Evolutionary conservation across 2,888 invertebrate genomes (phyloP).

Genomic region (Zelleria hepariella): DNA sequence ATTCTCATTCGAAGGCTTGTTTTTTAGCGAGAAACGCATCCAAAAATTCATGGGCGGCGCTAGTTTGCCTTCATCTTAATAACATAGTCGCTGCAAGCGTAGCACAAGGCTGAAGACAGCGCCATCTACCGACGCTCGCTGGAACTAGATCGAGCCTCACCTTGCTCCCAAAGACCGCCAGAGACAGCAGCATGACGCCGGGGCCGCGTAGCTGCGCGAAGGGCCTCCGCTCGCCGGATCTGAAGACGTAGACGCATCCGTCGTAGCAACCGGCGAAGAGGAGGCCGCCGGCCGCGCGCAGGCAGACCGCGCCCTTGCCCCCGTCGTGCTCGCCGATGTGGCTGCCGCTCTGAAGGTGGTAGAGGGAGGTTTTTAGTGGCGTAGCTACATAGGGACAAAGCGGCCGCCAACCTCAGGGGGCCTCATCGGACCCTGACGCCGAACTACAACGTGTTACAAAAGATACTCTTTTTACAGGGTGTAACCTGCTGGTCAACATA

Average conservation of each 20-base stretch:
- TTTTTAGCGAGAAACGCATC: too few relatives aligned
- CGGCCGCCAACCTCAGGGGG: too few relatives aligned
- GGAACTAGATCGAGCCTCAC: slow-evolving; percentile 36
- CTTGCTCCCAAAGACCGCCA: slow-evolving; percentile 76
- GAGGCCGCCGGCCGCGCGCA: slow-evolving; percentile 75
- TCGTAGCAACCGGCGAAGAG: slow-evolving; percentile 83
- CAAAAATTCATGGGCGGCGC: too few relatives aligned
- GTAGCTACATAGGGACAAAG: too few relatives aligned
- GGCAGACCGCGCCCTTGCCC: slow-evolving; percentile 81
- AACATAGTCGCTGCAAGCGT: too few relatives aligned
- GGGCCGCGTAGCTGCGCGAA: slow-evolving; percentile 78
- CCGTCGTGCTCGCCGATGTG: slow-evolving; percentile 72
- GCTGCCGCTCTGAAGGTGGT: slow-evolving; percentile 76
- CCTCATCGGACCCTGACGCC: too few relatives aligned
- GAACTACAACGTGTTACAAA: too few relatives aligned
- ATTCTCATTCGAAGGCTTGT: too few relatives aligned
- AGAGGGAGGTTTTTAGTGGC: not conserved
- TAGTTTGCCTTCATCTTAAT: too few relatives aligned
- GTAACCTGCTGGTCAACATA: too few relatives aligned
- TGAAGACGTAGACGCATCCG: slow-evolving; percentile 81
- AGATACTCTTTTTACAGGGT: too few relatives aligned
- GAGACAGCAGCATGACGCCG: slow-evolving; percentile 79
- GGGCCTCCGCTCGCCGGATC: slow-evolving; percentile 66
- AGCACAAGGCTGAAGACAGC: too few relatives aligned
- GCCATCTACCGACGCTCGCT: not conserved